phyloP scores from a whole-genome alignment of 1,140 invertebrate genomes.

The Gonioctena quinquepunctata region DNA sequence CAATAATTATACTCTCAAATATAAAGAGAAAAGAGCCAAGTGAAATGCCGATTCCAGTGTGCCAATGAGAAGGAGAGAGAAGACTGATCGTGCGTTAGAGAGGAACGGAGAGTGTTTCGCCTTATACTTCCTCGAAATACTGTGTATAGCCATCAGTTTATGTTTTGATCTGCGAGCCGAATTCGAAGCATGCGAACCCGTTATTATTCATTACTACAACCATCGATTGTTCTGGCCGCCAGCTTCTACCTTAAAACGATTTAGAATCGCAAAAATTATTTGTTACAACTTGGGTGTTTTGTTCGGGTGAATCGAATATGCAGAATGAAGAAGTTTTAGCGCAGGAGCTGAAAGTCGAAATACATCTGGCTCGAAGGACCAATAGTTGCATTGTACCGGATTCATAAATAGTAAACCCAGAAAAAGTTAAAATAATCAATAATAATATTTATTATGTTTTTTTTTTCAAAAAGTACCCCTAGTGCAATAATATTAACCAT shows the following conservation, averaged over 20 bases:
- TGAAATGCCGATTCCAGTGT: constrained; percentile 28
- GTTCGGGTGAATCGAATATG: neutral
- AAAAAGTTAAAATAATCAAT: no score
- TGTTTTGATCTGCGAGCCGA: constrained; percentile 22
- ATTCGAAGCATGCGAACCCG: constrained; percentile 19
- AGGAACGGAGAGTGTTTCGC: constrained; percentile 1
- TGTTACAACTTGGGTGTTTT: neutral
- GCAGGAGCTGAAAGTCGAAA: neutral
- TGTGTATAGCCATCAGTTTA: constrained; percentile 19
- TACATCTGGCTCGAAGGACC: neutral
- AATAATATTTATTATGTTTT: no score
- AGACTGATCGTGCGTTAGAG: neutral
- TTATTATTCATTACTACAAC: constrained; percentile 22
- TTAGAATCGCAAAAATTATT: constrained; percentile 12
- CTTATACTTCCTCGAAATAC: constrained; percentile 18
- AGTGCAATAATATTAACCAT: no score
- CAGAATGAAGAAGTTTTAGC: neutral
- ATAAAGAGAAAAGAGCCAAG: constrained; percentile 39
- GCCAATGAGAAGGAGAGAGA: constrained; percentile 33
- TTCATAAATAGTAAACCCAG: no score
- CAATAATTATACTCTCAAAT: constrained; percentile 44
- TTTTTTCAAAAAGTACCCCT: no score
- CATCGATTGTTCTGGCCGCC: constrained; percentile 15
- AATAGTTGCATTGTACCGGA: neutral
- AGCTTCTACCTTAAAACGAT: constrained; percentile 15